Evolutionary conservation across 2,797 vertebrate species (phyloP).

Genomic region (Merluccius polli): DNA sequence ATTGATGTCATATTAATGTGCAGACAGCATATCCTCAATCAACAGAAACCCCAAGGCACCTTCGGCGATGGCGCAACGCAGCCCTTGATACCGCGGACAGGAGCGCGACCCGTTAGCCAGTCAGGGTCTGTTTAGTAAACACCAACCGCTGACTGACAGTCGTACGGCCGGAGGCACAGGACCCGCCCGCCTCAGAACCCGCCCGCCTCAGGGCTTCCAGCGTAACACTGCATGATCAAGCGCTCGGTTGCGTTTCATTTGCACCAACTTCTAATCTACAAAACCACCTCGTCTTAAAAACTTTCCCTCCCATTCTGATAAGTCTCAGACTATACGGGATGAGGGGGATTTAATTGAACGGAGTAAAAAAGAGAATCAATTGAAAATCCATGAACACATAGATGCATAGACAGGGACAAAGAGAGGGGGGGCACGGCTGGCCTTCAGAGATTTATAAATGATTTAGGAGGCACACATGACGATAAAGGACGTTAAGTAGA

Average conservation of each 20-base stretch:
- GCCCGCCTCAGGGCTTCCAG: slow-evolving; percentile 50
- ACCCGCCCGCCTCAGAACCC: slow-evolving; percentile 38
- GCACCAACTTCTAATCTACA: background rate
- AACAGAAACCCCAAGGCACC: slow-evolving; percentile 44
- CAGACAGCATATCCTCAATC: slow-evolving; percentile 30
- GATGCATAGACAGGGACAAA: background rate
- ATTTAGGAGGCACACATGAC: slow-evolving; percentile 72
- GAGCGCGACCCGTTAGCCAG: slow-evolving; percentile 47
- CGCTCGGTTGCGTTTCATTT: slow-evolving; percentile 47
- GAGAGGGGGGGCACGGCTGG: slow-evolving; percentile 36
- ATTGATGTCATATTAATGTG: slow-evolving; percentile 4
- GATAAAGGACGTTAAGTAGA: slow-evolving; percentile 54
- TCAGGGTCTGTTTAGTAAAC: slow-evolving; percentile 44
- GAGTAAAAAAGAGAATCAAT: slow-evolving; percentile 78
- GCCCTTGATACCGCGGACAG: slow-evolving; percentile 41
- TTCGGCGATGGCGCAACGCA: slow-evolving; percentile 44
- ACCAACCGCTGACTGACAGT: slow-evolving; percentile 37
- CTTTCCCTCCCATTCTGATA: slow-evolving; percentile 38
- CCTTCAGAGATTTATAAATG: slow-evolving; percentile 72
- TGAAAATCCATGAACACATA: slow-evolving; percentile 72
- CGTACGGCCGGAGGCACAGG: slow-evolving; percentile 44
- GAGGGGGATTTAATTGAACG: slow-evolving; percentile 72
- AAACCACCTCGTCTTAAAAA: slow-evolving; percentile 1
- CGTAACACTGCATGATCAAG: slow-evolving; percentile 51
- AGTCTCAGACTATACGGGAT: slow-evolving; percentile 54